Evolutionary conservation across 1,140 invertebrate genomes (phyloP).

Genomic region (Psilanteris sp.): DNA sequence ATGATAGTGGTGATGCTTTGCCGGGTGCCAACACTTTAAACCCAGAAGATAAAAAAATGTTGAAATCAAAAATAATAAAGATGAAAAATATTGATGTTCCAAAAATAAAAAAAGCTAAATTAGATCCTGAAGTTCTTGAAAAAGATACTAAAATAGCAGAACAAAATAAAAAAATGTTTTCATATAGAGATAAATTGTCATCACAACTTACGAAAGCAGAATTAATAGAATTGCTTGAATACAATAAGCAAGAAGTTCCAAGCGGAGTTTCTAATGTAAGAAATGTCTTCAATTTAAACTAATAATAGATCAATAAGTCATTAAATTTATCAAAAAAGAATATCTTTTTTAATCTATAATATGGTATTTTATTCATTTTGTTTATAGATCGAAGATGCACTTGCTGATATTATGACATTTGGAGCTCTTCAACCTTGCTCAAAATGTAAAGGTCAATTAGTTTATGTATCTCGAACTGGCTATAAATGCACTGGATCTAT

Average conservation of each 20-base stretch:
- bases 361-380: conserved; percentile 4
- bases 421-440: conserved; percentile 89
- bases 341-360: too few species aligned
- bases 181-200: conserved; percentile 82
- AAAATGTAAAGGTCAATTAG: conserved; percentile 88
- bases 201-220: conserved; percentile 74
- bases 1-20: conserved; percentile 84
- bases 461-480: conserved; percentile 85
- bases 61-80: conserved; percentile 86
- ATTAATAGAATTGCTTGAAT: conserved; percentile 83
- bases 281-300: neutral
- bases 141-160: conserved; percentile 83
- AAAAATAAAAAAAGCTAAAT: conserved; percentile 85
- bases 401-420: conserved; percentile 93
- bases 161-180: conserved; percentile 90
- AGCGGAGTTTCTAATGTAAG: conserved; percentile 81
- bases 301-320: too few species aligned
- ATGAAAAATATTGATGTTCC: conserved; percentile 82
- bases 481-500: conserved; percentile 91
- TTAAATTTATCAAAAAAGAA: too few species aligned
- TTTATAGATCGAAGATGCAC: conserved; percentile 85
- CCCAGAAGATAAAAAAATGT: conserved; percentile 86
- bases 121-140: conserved; percentile 81
- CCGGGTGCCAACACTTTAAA: conserved; percentile 86
- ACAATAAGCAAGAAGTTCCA: conserved; percentile 87